Base-by-base conservation (phyloP, 2,797 vertebrate genomes). In the Anisognathus igniventris region DNA sequence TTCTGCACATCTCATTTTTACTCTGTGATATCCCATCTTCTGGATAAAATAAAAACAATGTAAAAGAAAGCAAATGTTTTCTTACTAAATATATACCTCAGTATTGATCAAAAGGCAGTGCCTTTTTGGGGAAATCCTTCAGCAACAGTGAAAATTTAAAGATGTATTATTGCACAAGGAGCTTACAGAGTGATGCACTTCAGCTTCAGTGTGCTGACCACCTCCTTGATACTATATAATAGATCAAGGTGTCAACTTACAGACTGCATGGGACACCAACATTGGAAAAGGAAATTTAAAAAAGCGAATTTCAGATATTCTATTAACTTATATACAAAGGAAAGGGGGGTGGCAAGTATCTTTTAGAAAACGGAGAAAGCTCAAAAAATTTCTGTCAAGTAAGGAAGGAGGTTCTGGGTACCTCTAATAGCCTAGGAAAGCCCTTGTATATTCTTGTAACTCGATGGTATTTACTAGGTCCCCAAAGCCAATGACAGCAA, bases 341-440 rank as follows among this genome's bases (percentile, higher is more conserved):
- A 94, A 95, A 92, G 14, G 17, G 45, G 71, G 16, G 21, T 74
- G 78, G 68, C 47, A 96, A 93, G 57, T 61, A 93, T 87, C 82
- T 40, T 75, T 93, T 94, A 76, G 76, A 93, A 88, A 88, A 96
- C 16, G 58, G 88, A 94, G 92, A 95, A 96, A 96, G 80, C 70
- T 91, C 90, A 77, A 91, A 68, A 68, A 58, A 86, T 61, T 76
- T 58, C 86, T 83, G 90, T 96, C 91, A 92, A 89, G 48, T 88
- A 93, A 33, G 3, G 12, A 94, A 86, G 95, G 94, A 95, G 95
- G 95, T 96, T 96, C 81, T 96, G 95, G 94, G 93, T 85, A 91
- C 82, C 93, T 96, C 94, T 93, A 97, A 94, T 93, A 92, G 94
- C 71, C 68, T 87, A 93, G 92, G 96, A 97, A 96, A 98, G 98